A percentile compares a stretch with the other conserved stretches of the same genome.
These are phyloP conservation scores for Artibeus jamaicensis DNA, from an alignment of 2,797 vertebrate species.

Conservation along the genomic window DNA sequence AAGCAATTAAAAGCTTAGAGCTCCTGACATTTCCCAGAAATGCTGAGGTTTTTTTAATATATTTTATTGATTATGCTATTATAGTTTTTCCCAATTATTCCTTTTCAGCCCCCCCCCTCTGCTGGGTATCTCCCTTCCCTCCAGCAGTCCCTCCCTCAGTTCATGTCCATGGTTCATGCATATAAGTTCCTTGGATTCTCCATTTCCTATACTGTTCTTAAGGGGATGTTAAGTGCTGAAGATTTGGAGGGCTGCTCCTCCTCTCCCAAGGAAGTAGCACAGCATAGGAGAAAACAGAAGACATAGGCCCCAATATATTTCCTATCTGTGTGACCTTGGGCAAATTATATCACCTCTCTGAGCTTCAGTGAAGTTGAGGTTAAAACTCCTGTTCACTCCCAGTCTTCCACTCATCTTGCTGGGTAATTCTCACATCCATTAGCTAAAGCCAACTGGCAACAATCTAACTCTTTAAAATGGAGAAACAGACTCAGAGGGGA, in stretches of 20 bases:
- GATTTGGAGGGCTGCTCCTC: not conserved
- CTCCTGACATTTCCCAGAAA: not conserved
- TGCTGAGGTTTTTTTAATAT: not conserved
- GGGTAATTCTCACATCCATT: not conserved
- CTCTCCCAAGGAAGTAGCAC: not conserved
- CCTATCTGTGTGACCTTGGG: not conserved
- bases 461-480: not conserved
- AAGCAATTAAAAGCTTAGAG: conserved; percentile 17
- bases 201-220: no score
- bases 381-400: not conserved
- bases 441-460: not conserved
- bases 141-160: no score
- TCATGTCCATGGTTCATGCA: no score
- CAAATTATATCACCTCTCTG: not conserved
- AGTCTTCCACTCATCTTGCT: not conserved
- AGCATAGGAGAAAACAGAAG: not conserved
- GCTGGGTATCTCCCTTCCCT: no score
- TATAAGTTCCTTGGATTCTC: no score
- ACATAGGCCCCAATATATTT: not conserved
- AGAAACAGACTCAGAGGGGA: not conserved
- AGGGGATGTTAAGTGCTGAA: not conserved
- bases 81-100: no score
- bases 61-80: no score
- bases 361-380: not conserved
- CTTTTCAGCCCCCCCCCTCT: no score